Base-by-base conservation (phyloP, 2,888 invertebrate species). In the Cataglyphis altisquamis region DNA sequence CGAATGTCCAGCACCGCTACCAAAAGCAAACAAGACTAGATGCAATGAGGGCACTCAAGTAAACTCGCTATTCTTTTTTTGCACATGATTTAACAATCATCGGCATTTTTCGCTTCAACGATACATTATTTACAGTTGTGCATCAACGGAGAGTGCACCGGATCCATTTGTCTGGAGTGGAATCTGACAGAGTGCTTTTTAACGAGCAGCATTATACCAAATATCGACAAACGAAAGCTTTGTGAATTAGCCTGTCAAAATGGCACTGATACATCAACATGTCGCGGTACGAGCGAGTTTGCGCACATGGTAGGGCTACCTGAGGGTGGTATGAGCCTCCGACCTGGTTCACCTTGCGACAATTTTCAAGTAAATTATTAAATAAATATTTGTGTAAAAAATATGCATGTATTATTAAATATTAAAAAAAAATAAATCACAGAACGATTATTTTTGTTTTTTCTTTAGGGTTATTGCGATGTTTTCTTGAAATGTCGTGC, bases 401-500 rank as follows among this genome's bases (percentile, higher is more conserved):
- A 9, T 0, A 0, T 21, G 18, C 3, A 67, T 12, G 12, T n/a
- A 41, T 55, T 63, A 29, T 63, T 52, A 66, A 74, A 29, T 1
- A 32, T 60, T 75, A 2, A 29, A 1, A 52, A 55, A 21, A 15
- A 21, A 52, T 0, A 25, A 21, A 45, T 57, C 3, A 3, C 21
- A 10, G 12, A 45, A 39, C 52, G 8, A 52, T 52, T 8, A 52
- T 10, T 41, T 39, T 39, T 32, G 3, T 55, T 52, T 55, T 52
- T 75, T 0, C n/a, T 55, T 48, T 95, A 98, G 97, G 99, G 99
- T 75, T 99, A 99, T 95, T 99, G 99, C 96, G 99, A 99, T 96
- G 99, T 99, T 88, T 99, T 99, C 96, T 97, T 98, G 77, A 99
- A 99, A 95, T 99, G 99, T 95, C 97, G 99, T 89, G 98, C 98